Evolutionary conservation across 2,113 vertebrate genomes (phyloP).

Genomic region (Peromyscus leucopus): DNA sequence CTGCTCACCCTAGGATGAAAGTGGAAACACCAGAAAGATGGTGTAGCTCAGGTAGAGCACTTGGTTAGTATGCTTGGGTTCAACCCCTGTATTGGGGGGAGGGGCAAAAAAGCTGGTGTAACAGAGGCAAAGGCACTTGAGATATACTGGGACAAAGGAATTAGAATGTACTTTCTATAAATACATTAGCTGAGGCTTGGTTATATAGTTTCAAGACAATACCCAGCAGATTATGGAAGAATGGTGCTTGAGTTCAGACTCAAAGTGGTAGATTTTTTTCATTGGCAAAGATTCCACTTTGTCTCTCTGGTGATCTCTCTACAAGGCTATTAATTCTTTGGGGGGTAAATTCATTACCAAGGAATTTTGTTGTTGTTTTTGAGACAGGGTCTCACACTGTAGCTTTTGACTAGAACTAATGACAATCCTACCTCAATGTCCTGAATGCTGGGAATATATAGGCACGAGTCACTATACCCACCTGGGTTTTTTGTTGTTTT

Average conservation of each 20-base stretch:
- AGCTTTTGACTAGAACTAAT: neutral
- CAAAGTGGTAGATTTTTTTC: conserved; percentile 34
- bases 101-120: neutral
- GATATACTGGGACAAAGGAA: neutral
- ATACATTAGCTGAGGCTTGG: neutral
- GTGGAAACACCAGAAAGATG: neutral
- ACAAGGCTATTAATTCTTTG: conserved; percentile 33
- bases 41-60: neutral
- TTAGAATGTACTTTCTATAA: neutral
- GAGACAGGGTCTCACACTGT: neutral
- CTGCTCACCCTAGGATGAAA: neutral
- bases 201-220: neutral
- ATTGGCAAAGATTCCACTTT: conserved; percentile 42
- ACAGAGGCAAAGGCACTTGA: conserved; percentile 18
- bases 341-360: conserved; percentile 5
- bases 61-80: neutral
- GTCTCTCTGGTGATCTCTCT: neutral
- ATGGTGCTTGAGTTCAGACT: neutral
- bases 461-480: neutral
- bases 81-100: neutral
- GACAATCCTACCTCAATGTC: too few relatives aligned
- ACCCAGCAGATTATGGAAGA: neutral
- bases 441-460: neutral
- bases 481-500: neutral
- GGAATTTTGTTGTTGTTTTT: neutral